Evolutionary conservation across 2,797 vertebrate species (phyloP).

Genomic region (Alca torda): DNA sequence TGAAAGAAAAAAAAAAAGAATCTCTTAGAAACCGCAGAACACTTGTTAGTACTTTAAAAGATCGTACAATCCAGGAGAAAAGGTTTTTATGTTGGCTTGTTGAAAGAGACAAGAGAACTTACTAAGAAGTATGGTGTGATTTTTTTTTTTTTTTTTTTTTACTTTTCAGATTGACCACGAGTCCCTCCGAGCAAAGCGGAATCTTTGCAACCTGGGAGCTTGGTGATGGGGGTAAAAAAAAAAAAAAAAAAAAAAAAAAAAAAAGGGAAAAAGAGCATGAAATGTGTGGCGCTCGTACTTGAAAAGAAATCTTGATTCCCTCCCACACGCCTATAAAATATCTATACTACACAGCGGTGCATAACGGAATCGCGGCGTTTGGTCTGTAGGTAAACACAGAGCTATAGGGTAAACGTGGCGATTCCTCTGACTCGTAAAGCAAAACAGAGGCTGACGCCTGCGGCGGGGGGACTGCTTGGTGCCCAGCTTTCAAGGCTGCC

Average conservation of each 20-base stretch:
- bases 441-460: not conserved
- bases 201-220: not conserved
- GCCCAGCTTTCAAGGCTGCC: not conserved
- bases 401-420: not conserved
- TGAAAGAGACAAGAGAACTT: slow-evolving; percentile 69
- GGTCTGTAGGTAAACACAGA: not conserved
- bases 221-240: not conserved
- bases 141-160: not conserved
- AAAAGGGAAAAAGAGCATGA: not conserved
- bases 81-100: slow-evolving; percentile 58
- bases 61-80: slow-evolving; percentile 56
- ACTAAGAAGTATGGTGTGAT: slow-evolving; percentile 44
- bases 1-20: slow-evolving; percentile 53
- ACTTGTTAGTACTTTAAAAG: slow-evolving; percentile 72
- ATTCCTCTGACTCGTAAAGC: not conserved
- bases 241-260: not conserved
- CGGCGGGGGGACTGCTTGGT: not conserved
- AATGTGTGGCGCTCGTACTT: not conserved
- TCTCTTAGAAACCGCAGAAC: slow-evolving; percentile 64
- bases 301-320: not conserved
- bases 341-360: not conserved
- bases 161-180: slow-evolving; percentile 33
- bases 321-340: not conserved
- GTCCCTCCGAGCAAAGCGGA: slow-evolving; percentile 7
- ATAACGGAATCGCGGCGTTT: not conserved